These are phyloP conservation scores for Temnothorax unifasciatus DNA, from an alignment of 2,888 invertebrate genomes.

Conservation along the genomic window DNA sequence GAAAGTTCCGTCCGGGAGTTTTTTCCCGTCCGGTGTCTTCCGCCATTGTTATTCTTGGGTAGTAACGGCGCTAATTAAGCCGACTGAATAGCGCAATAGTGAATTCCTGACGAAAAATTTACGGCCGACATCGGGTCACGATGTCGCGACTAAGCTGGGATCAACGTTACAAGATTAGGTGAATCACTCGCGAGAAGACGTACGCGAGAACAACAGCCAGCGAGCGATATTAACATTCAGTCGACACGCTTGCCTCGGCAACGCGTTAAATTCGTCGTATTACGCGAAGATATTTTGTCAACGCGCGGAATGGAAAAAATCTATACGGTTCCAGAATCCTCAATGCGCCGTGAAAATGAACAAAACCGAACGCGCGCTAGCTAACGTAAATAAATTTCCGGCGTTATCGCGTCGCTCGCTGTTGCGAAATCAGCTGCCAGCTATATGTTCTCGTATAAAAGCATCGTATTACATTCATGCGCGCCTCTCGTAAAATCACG, in stretches of 20 bases:
- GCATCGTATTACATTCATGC: constrained; percentile 28
- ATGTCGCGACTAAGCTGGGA: constrained; percentile 16
- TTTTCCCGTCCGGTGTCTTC: constrained; percentile 50
- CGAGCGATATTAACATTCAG: constrained; percentile 18
- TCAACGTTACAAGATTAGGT: constrained; percentile 29
- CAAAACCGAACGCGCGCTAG: constrained; percentile 1
- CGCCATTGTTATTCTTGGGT: constrained; percentile 61
- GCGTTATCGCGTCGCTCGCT: background rate
- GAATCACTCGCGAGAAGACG: constrained; percentile 11
- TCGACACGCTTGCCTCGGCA: background rate
- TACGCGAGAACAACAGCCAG: constrained; percentile 1
- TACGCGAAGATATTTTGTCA: constrained; percentile 14
- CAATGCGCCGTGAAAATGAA: background rate
- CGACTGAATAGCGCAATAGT: constrained; percentile 58
- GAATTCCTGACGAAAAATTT: constrained; percentile 70
- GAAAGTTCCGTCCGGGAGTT: constrained; percentile 70
- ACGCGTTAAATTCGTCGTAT: constrained; percentile 4
- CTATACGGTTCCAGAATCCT: background rate
- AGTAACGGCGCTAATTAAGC: constrained; percentile 66
- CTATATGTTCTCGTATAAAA: constrained; percentile 3
- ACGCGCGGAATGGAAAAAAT: background rate
- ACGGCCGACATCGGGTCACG: constrained; percentile 49
- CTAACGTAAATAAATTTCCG: constrained; percentile 37
- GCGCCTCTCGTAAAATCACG: constrained; percentile 46
- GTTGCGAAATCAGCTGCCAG: constrained; percentile 8